Base-by-base conservation (phyloP, 2,113 vertebrate genomes). In the Ia io region DNA sequence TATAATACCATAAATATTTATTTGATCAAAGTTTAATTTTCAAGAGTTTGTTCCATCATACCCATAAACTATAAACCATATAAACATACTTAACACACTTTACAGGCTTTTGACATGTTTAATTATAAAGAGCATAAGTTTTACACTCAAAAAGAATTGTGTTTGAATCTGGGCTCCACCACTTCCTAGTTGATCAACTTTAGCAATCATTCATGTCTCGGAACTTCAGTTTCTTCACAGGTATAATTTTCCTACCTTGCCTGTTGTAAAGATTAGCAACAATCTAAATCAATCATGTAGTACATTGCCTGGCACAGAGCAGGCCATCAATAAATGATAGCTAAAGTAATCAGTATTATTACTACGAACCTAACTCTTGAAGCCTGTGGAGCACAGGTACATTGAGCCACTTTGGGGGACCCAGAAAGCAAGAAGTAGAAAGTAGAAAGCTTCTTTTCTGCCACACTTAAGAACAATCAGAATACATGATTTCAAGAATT, bases 21-120 rank as follows among this genome's bases (percentile, higher is more conserved):
- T 86, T 97, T 91, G 74, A 74, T 84, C 40, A 89, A 86, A 82
- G 51, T 90, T 94, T 32, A 94, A 90, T 76, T 96, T 95, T 96
- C 61, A 49, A 90, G 22, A 40, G 22, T 40, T 40, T 92, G 17
- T 74, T 86, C 28, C n/a, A 80, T 42, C n/a, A 69, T 51, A 71
- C 30, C 37, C 78, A 94, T 44, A 84, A 96, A 59, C n/a, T 61
- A 93, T 73, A 89, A 32, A 37, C 59, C n/a, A 12, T 1, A 30
- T 32, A 40, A 73, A 40, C 23, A 42, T 16, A 92, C 49, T 61
- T 76, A 42, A 70, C 59, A 87, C 4, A 40, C 35, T 78, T 65
- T 37, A 40, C 3, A 77, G 73, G 44, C 49, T 73, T 61, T 59
- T 4, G 4, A 71, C 5, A 22, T 22, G 23, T 22, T n/a, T 37